Conservation (phyloP, 2,113 vertebrate species). For the Atlantisia rogersi region DNA sequence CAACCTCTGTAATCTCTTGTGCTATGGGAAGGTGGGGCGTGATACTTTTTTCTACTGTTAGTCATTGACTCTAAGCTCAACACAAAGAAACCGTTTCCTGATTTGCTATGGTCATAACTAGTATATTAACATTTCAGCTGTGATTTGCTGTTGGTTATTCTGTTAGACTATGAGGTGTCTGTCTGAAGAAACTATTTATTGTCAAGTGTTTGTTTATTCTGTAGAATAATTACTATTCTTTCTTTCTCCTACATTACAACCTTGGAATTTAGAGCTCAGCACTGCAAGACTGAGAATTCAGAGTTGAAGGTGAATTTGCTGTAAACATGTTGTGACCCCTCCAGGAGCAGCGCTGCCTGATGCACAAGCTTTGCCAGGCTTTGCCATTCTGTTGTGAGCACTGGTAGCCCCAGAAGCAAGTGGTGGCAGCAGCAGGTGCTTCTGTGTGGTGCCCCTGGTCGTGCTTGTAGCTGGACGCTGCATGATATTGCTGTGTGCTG, state of each 20-base stretch:
- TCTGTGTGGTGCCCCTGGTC: background rate
- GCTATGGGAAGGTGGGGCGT: background rate
- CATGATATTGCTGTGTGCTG: rapidly evolving
- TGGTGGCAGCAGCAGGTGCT: background rate
- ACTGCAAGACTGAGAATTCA: background rate
- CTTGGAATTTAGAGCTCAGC: background rate
- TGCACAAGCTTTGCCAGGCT: background rate
- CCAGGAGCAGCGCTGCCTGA: background rate
- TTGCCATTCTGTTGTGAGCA: background rate
- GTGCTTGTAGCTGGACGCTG: rapidly evolving
- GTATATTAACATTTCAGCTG: background rate
- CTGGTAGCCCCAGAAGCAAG: background rate
- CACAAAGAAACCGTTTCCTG: background rate
- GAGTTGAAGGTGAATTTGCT: background rate
- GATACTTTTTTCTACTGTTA: background rate
- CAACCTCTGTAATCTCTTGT: background rate
- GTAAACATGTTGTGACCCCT: rapidly evolving
- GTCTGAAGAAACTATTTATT: background rate
- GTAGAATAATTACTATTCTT: background rate
- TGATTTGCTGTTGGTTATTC: background rate
- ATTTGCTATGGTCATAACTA: background rate
- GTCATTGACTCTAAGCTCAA: background rate
- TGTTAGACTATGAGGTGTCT: background rate
- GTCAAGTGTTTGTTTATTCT: background rate
- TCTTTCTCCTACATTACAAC: background rate